Percentiles rank a stretch among this genome's conserved stretches.
These are phyloP conservation scores for Arrhopalites spinosus DNA, from an alignment of 2,888 invertebrate species.

Conservation along the genomic window DNA sequence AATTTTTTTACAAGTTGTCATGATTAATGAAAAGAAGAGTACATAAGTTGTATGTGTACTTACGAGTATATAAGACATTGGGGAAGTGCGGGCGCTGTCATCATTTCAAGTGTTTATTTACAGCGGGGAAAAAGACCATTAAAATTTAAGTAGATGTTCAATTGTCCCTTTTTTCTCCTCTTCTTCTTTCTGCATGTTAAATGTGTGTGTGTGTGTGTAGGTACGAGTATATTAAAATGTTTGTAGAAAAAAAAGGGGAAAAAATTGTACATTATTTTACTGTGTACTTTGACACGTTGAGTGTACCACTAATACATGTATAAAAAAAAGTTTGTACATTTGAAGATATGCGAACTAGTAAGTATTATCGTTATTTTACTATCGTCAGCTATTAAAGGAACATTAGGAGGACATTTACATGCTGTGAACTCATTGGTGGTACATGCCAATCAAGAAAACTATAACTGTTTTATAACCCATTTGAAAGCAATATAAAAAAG, in stretches of 20 bases:
- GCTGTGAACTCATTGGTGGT: constrained; percentile 40
- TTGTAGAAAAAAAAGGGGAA: not conserved
- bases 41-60: not conserved
- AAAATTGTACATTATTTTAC: not conserved
- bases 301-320: not conserved
- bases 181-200: not conserved
- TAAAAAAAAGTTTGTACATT: not conserved
- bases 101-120: constrained; percentile 32
- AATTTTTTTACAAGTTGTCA: too few species aligned
- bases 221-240: not conserved
- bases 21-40: not conserved
- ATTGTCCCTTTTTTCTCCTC: not conserved
- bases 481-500: constrained; percentile 33
- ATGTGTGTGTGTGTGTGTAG: not conserved
- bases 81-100: not conserved
- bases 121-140: constrained; percentile 13
- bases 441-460: constrained; percentile 41
- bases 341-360: not conserved
- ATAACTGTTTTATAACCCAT: constrained; percentile 40
- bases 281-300: constrained; percentile 27
- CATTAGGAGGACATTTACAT: constrained; percentile 42
- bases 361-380: constrained; percentile 37
- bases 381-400: constrained; percentile 39
- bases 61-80: not conserved
- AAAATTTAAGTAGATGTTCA: constrained; percentile 29